These are phyloP conservation scores for Scaptomyza cyrtandrae DNA, from an alignment of 2,888 invertebrate species.

Conservation along the genomic window DNA sequence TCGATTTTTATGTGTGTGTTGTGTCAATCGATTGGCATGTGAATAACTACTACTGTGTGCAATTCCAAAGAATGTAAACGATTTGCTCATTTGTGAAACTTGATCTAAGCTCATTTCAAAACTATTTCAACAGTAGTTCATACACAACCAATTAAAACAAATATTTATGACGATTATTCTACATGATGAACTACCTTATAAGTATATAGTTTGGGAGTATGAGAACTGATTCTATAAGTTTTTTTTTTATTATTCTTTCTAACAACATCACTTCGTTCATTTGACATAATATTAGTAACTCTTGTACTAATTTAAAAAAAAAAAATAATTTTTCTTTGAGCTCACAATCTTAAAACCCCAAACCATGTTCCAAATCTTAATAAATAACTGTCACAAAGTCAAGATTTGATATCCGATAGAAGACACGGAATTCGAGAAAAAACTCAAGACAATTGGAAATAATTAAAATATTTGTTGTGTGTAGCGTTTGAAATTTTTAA, in stretches of 20 bases:
- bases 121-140: conserved; percentile 30
- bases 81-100: conserved; percentile 18
- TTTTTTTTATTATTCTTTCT: too few relatives aligned
- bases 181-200: too few relatives aligned
- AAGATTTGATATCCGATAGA: conserved; percentile 23
- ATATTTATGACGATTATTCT: conserved; percentile 8
- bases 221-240: too few relatives aligned
- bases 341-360: not conserved
- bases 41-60: conserved; percentile 38
- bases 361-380: not conserved
- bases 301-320: too few relatives aligned
- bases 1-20: conserved; percentile 50
- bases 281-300: too few relatives aligned
- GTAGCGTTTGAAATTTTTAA: conserved; percentile 59
- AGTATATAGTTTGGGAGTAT: too few relatives aligned
- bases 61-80: conserved; percentile 45
- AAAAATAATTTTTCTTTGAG: too few relatives aligned
- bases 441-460: conserved; percentile 62
- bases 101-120: conserved; percentile 25
- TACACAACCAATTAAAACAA: conserved; percentile 1
- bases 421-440: conserved; percentile 48
- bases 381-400: not conserved
- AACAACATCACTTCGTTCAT: too few relatives aligned
- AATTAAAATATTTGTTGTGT: conserved; percentile 73
- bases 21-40: conserved; percentile 34